phyloP scores from a whole-genome alignment of 2,888 invertebrate species.

The Lobophora halterata region DNA sequence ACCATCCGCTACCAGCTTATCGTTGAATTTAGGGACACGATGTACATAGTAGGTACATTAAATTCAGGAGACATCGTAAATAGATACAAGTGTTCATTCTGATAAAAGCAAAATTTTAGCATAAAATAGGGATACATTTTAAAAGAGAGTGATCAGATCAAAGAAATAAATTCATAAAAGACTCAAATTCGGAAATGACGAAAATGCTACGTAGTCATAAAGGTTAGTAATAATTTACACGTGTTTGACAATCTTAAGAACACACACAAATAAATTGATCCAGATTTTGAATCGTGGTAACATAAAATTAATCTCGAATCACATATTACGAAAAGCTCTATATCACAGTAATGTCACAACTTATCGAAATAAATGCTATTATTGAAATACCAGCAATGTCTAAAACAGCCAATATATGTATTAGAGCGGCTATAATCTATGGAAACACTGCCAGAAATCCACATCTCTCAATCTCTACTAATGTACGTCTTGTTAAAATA shows the following conservation, averaged over 20 bases:
- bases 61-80: too few relatives aligned
- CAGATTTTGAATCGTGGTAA: conserved; percentile 12
- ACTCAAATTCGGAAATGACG: too few relatives aligned
- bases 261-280: conserved; percentile 17
- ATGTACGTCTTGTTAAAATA: conserved; percentile 36
- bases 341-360: conserved; percentile 19
- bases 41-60: too few relatives aligned
- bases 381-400: not conserved
- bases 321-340: conserved; percentile 12
- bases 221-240: too few relatives aligned
- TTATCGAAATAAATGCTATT: conserved; percentile 17
- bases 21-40: too few relatives aligned
- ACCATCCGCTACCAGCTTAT: too few relatives aligned
- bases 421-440: conserved; percentile 1
- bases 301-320: conserved; percentile 18
- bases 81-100: too few relatives aligned
- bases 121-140: too few relatives aligned
- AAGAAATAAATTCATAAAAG: too few relatives aligned
- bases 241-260: conserved; percentile 2
- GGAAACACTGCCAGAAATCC: conserved; percentile 19
- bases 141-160: too few relatives aligned
- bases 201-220: too few relatives aligned
- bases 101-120: too few relatives aligned
- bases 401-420: not conserved
- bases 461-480: conserved; percentile 41